phyloP scores from a whole-genome alignment of 2,888 invertebrate species.

The Phortica magna region DNA sequence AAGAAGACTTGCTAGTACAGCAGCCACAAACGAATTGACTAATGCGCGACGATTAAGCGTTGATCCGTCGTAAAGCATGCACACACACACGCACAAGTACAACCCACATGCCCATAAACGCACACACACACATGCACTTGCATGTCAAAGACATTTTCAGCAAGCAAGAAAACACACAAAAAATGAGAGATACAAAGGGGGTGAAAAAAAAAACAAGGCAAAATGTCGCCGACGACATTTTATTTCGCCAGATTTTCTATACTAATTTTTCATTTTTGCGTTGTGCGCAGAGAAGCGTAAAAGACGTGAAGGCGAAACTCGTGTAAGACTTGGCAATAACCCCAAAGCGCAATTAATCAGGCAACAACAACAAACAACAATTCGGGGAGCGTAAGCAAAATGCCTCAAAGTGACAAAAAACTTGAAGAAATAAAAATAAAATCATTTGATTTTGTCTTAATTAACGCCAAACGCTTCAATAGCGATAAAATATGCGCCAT shows the following conservation, averaged over 20 bases:
- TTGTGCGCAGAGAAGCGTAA: neutral
- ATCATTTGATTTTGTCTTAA: constrained; percentile 77
- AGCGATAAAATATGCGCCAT: constrained; percentile 75
- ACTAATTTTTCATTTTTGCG: constrained; percentile 72
- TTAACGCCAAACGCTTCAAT: constrained; percentile 78
- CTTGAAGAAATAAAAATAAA: constrained; percentile 53
- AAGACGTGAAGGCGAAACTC: neutral
- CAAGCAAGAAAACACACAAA: neutral
- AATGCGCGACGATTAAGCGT: constrained; percentile 64
- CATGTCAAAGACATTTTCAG: constrained; percentile 34
- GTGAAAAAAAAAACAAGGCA: constrained; percentile 60
- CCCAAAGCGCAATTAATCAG: constrained; percentile 71
- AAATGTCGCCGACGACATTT: constrained; percentile 77
- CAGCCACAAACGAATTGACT: constrained; percentile 55
- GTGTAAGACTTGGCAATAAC: constrained; percentile 54
- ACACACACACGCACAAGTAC: constrained; percentile 43
- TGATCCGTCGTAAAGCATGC: constrained; percentile 42
- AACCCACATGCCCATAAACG: constrained; percentile 35
- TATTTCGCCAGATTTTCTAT: constrained; percentile 76
- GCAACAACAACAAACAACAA: constrained; percentile 29
- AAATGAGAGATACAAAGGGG: neutral
- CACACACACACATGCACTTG: constrained; percentile 45
- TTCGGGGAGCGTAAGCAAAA: neutral
- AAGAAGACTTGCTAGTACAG: neutral
- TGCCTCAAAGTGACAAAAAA: constrained; percentile 67